Base-by-base conservation (phyloP, 2,797 vertebrate species). In the Rhodeus uyekii region DNA sequence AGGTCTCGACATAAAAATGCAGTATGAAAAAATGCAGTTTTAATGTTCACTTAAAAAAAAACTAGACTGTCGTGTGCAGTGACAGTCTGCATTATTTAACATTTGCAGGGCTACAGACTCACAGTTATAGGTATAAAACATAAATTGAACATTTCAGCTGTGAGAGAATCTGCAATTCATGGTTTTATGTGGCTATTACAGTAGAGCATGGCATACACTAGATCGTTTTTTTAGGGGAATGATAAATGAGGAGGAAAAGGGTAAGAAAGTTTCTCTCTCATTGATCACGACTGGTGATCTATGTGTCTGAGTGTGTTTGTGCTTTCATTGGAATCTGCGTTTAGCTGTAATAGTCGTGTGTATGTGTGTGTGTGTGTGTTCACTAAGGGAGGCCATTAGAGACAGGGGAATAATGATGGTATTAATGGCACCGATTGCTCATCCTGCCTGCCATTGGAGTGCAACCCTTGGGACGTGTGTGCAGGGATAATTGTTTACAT, bases 401-500 rank as follows among this genome's bases (percentile, higher is more conserved):
- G 78, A 80, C 84, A 36, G 74, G 87, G 87, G 90, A 87, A 87
- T 84, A 90, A 88, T 86, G 76, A 91, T 83, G 78, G 78, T 80
- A 86, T 85, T 82, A 88, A 87, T 80, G 61, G 71, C 80, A 63
- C 77, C 83, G 53, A 87, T 87, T 86, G 86, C 84, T 89, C 86
- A 85, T 86, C 34, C 80, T 76, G 83, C 48, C 86, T 83, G 61
- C 86, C 84, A 86, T 74, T 81, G 74, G 82, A 84, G 79, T 42
- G 64, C 76, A 72, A 76, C 88, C 85, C 82, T 72, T 76, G 81
- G 83, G 87, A 90, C 76, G 64, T 39, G 19, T 74, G 58, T 80
- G 76, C 76, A 86, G 78, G 84, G 88, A 87, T 88, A 87, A 87
- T 83, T 89, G 86, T 92, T 89, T 90, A 85, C 84, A 89, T 84